A percentile compares a stretch with the other conserved stretches of the same genome.
These are phyloP conservation scores for Ornithoptera alexandrae DNA, from an alignment of 2,888 invertebrate genomes.

Conservation along the genomic window DNA sequence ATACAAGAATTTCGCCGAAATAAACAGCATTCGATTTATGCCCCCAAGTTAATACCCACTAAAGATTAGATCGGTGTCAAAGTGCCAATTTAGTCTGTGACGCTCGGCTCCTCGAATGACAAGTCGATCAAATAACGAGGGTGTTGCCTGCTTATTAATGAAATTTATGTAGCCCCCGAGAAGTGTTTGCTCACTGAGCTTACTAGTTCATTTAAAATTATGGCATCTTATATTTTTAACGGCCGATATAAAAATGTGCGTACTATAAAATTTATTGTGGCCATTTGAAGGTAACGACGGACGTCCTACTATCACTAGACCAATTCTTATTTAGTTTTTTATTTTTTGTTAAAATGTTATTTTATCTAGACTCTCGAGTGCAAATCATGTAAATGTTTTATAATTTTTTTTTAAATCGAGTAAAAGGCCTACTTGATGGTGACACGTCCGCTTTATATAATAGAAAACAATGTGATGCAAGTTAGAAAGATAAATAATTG, in stretches of 20 bases:
- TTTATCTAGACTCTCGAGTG: too few relatives aligned
- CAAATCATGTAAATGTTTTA: too few relatives aligned
- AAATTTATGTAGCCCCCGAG: conserved; percentile 33
- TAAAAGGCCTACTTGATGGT: too few relatives aligned
- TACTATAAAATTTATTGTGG: not conserved
- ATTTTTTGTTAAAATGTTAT: too few relatives aligned
- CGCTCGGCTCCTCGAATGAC: conserved; percentile 24
- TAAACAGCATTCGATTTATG: conserved; percentile 22
- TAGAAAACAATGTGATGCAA: too few relatives aligned
- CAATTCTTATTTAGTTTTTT: too few relatives aligned
- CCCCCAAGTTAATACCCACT: conserved; percentile 24
- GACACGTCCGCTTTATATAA: too few relatives aligned
- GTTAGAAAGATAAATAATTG: too few relatives aligned
- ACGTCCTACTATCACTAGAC: too few relatives aligned
- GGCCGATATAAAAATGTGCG: not conserved
- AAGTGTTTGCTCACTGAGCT: conserved; percentile 7
- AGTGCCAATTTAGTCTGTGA: conserved; percentile 29
- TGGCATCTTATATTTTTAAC: not conserved
- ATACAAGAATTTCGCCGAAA: conserved; percentile 5
- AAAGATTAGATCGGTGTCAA: conserved; percentile 29
- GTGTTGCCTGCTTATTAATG: conserved; percentile 36
- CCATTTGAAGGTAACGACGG: too few relatives aligned
- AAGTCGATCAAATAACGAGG: conserved; percentile 36
- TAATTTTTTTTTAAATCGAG: too few relatives aligned
- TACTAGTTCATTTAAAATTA: conserved; percentile 6